Conservation (phyloP, 2,797 vertebrate genomes). For the Tinamus major region DNA sequence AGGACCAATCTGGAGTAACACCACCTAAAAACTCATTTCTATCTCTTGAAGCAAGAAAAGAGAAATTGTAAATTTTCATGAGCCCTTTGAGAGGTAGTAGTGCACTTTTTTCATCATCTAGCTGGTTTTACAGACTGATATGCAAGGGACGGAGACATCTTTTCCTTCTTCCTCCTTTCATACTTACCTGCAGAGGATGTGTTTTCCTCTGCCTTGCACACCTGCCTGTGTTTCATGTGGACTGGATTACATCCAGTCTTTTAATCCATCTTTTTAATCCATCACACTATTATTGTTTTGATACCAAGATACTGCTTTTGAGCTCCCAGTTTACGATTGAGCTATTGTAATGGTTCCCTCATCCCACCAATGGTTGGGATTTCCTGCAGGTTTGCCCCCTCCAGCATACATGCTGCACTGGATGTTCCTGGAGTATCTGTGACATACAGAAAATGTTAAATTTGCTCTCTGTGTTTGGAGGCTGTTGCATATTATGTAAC, state of each 20-base stretch:
- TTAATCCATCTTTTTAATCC: too few relatives aligned
- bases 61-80: accelerated
- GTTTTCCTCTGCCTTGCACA: neutral
- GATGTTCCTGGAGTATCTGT: neutral
- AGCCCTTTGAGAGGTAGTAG: neutral
- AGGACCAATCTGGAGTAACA: neutral
- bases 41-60: neutral
- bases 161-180: neutral
- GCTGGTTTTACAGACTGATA: neutral
- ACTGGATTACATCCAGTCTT: neutral
- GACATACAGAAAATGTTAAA: neutral
- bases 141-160: neutral
- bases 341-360: neutral
- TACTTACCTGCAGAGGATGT: neutral
- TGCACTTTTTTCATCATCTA: neutral
- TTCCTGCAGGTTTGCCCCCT: neutral
- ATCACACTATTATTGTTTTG: neutral
- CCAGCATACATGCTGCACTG: neutral
- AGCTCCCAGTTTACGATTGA: neutral
- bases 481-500: conserved; percentile 77
- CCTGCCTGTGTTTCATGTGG: neutral
- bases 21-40: neutral
- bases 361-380: neutral
- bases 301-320: neutral
- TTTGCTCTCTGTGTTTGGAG: conserved; percentile 14